These are phyloP conservation scores for Sander lucioperca DNA, from an alignment of 2,113 vertebrate genomes.

Conservation along the genomic window DNA sequence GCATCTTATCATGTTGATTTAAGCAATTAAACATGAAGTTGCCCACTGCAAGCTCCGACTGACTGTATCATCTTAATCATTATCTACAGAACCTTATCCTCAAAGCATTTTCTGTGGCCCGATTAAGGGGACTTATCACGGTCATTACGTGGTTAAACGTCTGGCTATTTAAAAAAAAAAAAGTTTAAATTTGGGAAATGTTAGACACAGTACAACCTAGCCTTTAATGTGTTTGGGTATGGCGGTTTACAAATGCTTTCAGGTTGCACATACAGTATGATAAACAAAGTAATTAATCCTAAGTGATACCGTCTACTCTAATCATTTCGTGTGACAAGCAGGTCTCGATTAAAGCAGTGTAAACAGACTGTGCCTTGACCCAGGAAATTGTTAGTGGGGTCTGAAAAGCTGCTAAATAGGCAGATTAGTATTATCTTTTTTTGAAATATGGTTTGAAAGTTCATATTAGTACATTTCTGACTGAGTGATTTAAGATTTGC, in stretches of 20 bases:
- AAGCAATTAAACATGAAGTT: conserved; percentile 89
- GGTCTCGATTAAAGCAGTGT: conserved; percentile 46
- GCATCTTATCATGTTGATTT: conserved; percentile 86
- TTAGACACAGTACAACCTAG: conserved; percentile 66
- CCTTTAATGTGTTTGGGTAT: conserved; percentile 78
- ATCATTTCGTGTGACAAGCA: conserved; percentile 47
- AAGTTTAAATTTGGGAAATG: conserved; percentile 74
- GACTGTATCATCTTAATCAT: conserved; percentile 87
- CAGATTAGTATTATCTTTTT: conserved; percentile 31
- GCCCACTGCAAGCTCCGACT: conserved; percentile 80
- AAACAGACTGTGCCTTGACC: conserved; percentile 65
- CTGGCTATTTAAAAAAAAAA: conserved; percentile 76
- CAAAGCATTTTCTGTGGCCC: conserved; percentile 83
- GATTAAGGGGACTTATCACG: conserved; percentile 83
- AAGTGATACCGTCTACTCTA: conserved; percentile 60
- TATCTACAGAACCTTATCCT: conserved; percentile 84
- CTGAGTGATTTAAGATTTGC: background rate
- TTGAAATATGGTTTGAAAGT: conserved; percentile 22
- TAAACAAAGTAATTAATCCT: conserved; percentile 73
- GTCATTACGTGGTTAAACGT: conserved; percentile 86
- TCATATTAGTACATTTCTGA: conserved; percentile 12
- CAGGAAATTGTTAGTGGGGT: conserved; percentile 69
- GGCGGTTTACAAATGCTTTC: conserved; percentile 70
- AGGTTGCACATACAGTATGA: conserved; percentile 55
- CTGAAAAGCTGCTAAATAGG: conserved; percentile 53